Base-by-base conservation (phyloP, 2,888 invertebrate genomes). In the Cartodere bifasciata region DNA sequence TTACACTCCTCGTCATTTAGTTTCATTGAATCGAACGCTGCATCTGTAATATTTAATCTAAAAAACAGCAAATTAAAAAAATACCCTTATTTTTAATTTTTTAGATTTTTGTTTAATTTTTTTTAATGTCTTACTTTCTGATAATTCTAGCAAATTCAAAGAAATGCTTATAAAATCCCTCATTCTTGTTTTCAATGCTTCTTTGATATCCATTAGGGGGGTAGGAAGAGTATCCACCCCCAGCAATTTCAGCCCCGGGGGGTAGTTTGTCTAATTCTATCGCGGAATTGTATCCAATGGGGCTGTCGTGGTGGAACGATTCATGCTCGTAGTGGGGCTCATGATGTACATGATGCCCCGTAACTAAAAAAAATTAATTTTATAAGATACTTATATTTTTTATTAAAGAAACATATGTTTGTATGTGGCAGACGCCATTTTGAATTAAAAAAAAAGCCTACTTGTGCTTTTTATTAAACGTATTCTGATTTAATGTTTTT, bases 1-100 rank as follows among this genome's bases (percentile, higher is more conserved):
- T 60, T 63, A 34, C 68, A 68, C 4, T 56, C 55, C 5, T 49
- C 47, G 12, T 44, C 41, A 13, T 47, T 48, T 14, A 59, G 38
- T 4, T 52, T 46, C 55, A 58, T 54, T 15, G 48, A 43, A 17
- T 50, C 43, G 30, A 59, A 53, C 16, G 49, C 50, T 5, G 44
- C 41, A 23, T 57, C 55, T 3, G 55, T 55, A 16, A 47, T 29
- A 39, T 58, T 55, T 21, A 48, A 39, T 20, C 55, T 56, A 32
- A 38, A 52, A 51, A 26, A 32, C 28, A 29, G 12, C 31, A 31
- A 12, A 30, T 13, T 11, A 27, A 25, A 28, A 30, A 15, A 30
- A 16, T 13, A 29, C 17, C 12, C 7, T 10, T 10, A 23, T 12
- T 10, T 10, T 10, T 23, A 23, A 23, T 10, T 9, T 14, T 23